Evolutionary conservation across 2,113 vertebrate genomes (phyloP).

Genomic region (Gobiocypris rarus): DNA sequence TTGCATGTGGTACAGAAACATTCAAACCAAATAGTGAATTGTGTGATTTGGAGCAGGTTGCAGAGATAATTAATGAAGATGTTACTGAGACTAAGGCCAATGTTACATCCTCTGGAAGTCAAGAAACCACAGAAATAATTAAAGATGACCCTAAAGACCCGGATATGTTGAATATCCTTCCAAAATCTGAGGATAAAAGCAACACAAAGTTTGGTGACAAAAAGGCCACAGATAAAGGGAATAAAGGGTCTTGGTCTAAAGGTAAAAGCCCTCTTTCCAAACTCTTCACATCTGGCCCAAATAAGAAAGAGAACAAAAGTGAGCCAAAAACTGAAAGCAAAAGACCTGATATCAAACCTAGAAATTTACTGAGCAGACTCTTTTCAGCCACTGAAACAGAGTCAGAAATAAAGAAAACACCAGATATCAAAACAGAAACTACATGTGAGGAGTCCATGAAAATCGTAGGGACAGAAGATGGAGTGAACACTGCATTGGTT

Average conservation of each 20-base stretch:
- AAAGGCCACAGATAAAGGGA: constrained; percentile 60
- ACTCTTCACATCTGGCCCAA: constrained; percentile 74
- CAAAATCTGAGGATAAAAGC: constrained; percentile 52
- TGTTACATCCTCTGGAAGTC: not conserved
- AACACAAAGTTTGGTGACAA: constrained; percentile 47
- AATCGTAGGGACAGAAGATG: not conserved
- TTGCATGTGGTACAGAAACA: constrained; percentile 33
- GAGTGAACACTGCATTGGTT: not conserved
- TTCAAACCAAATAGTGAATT: not conserved
- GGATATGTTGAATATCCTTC: not conserved
- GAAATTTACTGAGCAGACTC: constrained; percentile 74
- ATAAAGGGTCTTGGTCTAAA: constrained; percentile 70
- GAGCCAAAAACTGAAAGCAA: constrained; percentile 60
- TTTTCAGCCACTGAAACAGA: constrained; percentile 72
- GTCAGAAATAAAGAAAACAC: constrained; percentile 42
- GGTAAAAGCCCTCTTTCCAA: constrained; percentile 74
- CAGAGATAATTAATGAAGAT: not conserved
- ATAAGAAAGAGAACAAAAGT: constrained; percentile 61
- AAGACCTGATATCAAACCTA: constrained; percentile 69
- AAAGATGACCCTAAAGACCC: not conserved
- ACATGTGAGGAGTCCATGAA: constrained; percentile 16
- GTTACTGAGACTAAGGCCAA: constrained; percentile 5
- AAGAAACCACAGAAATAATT: not conserved
- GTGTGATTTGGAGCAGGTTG: not conserved
- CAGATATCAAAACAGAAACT: constrained; percentile 10